phyloP scores from a whole-genome alignment of 2,113 vertebrate genomes.

The Oenanthe oenanthe region DNA sequence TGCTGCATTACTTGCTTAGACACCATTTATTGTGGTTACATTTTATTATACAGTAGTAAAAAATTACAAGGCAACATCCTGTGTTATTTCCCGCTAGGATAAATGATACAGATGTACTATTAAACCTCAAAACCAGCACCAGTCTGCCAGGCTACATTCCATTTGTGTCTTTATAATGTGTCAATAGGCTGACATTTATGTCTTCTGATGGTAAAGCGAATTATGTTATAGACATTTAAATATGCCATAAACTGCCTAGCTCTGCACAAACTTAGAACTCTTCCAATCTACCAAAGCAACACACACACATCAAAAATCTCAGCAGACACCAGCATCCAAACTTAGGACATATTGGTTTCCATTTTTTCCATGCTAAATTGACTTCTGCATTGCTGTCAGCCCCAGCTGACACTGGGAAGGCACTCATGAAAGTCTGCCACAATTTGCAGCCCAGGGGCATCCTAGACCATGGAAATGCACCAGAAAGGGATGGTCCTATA shows the following conservation, averaged over 20 bases:
- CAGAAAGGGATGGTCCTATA: fast-evolving
- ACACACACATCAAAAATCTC: neutral
- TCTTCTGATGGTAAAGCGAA: slow-evolving; percentile 39
- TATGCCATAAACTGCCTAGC: slow-evolving; percentile 3
- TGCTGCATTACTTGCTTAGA: slow-evolving; percentile 66
- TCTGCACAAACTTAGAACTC: slow-evolving; percentile 1
- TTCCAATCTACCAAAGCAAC: neutral
- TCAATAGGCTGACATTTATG: slow-evolving; percentile 62
- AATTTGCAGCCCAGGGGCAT: neutral
- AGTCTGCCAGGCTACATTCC: slow-evolving; percentile 33
- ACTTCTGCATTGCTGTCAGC: neutral
- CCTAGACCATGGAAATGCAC: neutral
- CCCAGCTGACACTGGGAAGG: neutral
- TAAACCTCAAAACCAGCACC: slow-evolving; percentile 55
- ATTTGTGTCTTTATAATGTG: slow-evolving; percentile 57
- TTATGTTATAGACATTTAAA: slow-evolving; percentile 35
- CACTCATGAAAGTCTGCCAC: neutral
- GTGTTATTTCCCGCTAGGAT: slow-evolving; percentile 70
- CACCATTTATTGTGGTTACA: slow-evolving; percentile 73
- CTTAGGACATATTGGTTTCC: neutral
- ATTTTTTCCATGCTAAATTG: neutral
- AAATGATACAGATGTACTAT: slow-evolving; percentile 71
- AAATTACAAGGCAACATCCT: slow-evolving; percentile 74
- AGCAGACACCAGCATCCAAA: neutral
- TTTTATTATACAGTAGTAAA: slow-evolving; percentile 78